phyloP scores from a whole-genome alignment of 2,113 vertebrate species.

The Thamnophis sirtalis region DNA sequence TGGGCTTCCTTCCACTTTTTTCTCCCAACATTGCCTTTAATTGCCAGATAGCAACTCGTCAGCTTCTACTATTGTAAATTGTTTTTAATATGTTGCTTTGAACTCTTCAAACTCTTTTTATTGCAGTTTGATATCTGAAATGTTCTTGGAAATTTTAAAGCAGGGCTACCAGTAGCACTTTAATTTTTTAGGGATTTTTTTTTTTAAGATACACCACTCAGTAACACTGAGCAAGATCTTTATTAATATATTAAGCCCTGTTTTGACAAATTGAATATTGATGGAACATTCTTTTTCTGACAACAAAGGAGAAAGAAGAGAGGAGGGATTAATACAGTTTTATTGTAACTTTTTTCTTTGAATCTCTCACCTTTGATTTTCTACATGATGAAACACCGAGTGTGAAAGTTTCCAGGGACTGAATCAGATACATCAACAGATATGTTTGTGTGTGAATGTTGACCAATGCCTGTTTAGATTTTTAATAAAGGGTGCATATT shows the following conservation, averaged over 20 bases:
- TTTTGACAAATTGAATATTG: not conserved
- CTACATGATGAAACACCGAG: not conserved
- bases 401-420: not conserved
- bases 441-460: not conserved
- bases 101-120: not conserved
- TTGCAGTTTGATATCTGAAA: not conserved
- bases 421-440: not conserved
- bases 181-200: not conserved
- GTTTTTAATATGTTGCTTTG: not conserved
- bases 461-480: not conserved
- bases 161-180: not conserved
- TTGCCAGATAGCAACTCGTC: not conserved
- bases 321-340: not conserved
- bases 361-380: not conserved
- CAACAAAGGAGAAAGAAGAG: not conserved
- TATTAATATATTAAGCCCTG: not conserved
- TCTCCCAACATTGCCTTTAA: not conserved
- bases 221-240: not conserved
- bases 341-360: not conserved
- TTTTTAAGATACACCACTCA: not conserved
- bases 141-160: not conserved
- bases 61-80: not conserved
- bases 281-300: not conserved
- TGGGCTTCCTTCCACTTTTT: not conserved
- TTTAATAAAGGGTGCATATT: not conserved